phyloP scores from a whole-genome alignment of 2,797 vertebrate genomes.

The Pseudotriccus pelzelni region DNA sequence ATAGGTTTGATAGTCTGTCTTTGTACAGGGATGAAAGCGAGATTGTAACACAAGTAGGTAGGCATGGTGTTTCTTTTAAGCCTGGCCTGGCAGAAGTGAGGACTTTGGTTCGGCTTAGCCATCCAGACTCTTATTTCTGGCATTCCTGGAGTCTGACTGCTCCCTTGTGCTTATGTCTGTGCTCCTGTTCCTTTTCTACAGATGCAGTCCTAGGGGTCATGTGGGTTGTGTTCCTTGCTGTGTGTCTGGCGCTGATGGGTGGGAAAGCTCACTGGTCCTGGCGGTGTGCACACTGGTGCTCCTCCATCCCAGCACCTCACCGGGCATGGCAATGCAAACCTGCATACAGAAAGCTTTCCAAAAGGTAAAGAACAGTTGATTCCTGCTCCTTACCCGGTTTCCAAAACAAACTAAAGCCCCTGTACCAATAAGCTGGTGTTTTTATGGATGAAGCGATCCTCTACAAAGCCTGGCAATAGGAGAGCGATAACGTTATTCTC shows the following conservation, averaged over 20 bases:
- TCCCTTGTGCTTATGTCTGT: accelerated
- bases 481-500: accelerated
- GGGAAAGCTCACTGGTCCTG: not conserved
- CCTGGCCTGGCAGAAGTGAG: not conserved
- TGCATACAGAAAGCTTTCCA: not conserved
- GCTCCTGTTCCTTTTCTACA: not conserved
- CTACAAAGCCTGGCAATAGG: not conserved
- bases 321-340: accelerated
- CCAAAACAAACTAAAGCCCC: not conserved
- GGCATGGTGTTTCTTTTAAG: not conserved
- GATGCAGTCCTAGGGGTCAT: not conserved
- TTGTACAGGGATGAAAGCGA: not conserved
- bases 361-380: not conserved
- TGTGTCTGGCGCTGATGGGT: accelerated
- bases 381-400: accelerated
- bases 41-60: not conserved
- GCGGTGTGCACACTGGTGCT: not conserved
- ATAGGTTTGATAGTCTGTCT: not conserved
- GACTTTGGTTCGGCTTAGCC: not conserved
- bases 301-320: not conserved
- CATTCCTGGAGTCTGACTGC: not conserved
- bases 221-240: not conserved
- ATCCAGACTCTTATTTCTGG: accelerated
- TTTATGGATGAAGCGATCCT: not conserved
- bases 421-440: not conserved